Evolutionary conservation across 2,888 invertebrate genomes (phyloP).

Genomic region (Phania funesta): DNA sequence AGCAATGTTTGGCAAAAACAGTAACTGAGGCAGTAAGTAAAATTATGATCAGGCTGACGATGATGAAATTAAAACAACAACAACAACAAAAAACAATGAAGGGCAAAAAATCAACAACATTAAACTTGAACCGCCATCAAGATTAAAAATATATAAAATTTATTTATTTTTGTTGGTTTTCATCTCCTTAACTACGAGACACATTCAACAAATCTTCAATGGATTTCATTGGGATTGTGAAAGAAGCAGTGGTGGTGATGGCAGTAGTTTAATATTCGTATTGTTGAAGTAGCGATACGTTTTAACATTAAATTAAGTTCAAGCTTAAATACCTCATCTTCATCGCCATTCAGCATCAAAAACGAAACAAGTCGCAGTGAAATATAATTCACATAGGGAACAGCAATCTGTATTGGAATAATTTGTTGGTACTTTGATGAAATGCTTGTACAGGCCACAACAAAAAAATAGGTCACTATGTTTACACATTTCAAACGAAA

Average conservation of each 20-base stretch:
- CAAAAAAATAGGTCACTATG: background rate
- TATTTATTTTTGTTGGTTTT: conserved; percentile 57
- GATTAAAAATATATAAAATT: conserved; percentile 47
- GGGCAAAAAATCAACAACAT: conserved; percentile 7
- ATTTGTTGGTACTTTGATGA: conserved; percentile 40
- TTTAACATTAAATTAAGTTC: conserved; percentile 46
- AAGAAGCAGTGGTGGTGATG: background rate
- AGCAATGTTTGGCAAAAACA: conserved; percentile 72
- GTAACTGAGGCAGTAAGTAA: conserved; percentile 65
- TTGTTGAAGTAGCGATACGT: conserved; percentile 23
- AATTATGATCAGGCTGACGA: conserved; percentile 62
- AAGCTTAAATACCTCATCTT: conserved; percentile 51
- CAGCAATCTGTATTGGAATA: conserved; percentile 34
- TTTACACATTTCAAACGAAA: too few species aligned
- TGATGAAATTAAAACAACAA: conserved; percentile 10
- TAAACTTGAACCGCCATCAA: conserved; percentile 54
- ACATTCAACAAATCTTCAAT: conserved; percentile 69
- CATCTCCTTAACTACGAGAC: conserved; percentile 67
- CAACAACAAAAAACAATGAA: background rate
- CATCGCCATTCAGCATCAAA: conserved; percentile 33
- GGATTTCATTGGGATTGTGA: conserved; percentile 17
- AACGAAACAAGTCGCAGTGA: background rate
- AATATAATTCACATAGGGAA: background rate
- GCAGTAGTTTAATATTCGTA: conserved; percentile 22
- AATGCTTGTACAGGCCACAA: background rate